These are phyloP conservation scores for Sylvia atricapilla DNA, from an alignment of 2,113 vertebrate genomes.

Conservation along the genomic window DNA sequence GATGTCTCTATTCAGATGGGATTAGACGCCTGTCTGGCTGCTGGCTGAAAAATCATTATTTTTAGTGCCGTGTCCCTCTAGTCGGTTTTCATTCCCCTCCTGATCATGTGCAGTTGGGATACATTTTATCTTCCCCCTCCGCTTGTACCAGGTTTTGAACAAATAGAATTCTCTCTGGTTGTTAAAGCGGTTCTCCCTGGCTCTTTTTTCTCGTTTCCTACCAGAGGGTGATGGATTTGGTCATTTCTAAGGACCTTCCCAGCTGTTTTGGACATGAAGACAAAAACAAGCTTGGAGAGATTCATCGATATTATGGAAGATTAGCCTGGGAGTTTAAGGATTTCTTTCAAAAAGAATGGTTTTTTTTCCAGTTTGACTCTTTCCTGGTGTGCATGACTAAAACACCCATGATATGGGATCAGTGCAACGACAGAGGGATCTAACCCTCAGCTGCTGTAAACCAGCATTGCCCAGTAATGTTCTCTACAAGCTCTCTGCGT, in stretches of 20 bases:
- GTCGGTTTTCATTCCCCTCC: constrained; percentile 16
- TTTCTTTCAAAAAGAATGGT: constrained; percentile 16
- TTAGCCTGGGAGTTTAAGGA: constrained; percentile 34
- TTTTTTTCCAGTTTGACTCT: constrained; percentile 17
- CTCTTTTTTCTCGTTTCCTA: constrained; percentile 29
- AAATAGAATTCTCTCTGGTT: constrained; percentile 50
- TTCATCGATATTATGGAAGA: constrained; percentile 33
- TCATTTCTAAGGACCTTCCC: constrained; percentile 36
- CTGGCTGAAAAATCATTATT: constrained; percentile 66
- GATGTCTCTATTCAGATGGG: constrained; percentile 66
- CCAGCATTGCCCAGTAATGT: neutral
- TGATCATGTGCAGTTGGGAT: constrained; percentile 36
- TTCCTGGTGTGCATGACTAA: constrained; percentile 36
- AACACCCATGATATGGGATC: neutral
- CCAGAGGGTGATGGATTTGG: constrained; percentile 43
- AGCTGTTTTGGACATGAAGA: constrained; percentile 49
- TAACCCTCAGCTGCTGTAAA: constrained; percentile 1
- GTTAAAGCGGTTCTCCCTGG: constrained; percentile 28
- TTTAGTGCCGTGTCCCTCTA: constrained; percentile 3
- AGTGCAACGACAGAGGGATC: neutral
- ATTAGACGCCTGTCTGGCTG: constrained; percentile 66
- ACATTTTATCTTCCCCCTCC: neutral
- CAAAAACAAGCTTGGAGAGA: constrained; percentile 37
- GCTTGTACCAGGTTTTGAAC: neutral
- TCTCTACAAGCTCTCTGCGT: neutral